phyloP scores from a whole-genome alignment of 2,888 invertebrate genomes.

The Petrophora chlorosata region DNA sequence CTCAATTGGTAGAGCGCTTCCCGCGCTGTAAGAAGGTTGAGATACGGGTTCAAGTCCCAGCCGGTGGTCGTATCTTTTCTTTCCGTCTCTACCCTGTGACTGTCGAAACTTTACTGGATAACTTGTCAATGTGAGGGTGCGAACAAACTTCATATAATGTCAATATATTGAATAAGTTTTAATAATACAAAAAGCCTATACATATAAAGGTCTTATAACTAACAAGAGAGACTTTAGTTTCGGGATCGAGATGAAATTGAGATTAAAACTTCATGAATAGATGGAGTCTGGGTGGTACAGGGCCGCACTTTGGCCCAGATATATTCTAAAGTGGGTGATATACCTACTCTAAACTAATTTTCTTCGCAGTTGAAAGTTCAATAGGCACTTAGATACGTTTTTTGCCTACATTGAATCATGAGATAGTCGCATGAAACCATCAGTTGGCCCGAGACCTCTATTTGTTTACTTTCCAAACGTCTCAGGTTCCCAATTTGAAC shows the following conservation, averaged over 20 bases:
- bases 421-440: too few species aligned
- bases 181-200: constrained; percentile 39
- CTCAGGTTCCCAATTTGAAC: background rate
- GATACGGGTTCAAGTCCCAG: too few species aligned
- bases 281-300: constrained; percentile 15
- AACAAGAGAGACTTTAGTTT: constrained; percentile 38
- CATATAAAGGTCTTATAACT: constrained; percentile 36
- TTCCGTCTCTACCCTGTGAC: constrained; percentile 17
- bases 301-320: background rate
- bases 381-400: constrained; percentile 8
- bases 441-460: too few species aligned
- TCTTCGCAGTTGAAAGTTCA: background rate
- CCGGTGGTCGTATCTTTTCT: too few species aligned
- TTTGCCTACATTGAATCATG: background rate
- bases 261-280: constrained; percentile 19
- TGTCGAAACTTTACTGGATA: constrained; percentile 20
- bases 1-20: too few species aligned
- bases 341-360: too few species aligned
- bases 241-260: constrained; percentile 32
- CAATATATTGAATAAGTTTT: constrained; percentile 33
- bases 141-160: constrained; percentile 34
- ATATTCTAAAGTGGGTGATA: background rate
- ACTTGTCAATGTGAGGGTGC: constrained; percentile 31
- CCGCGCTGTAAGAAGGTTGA: too few species aligned
- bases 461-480: background rate